Conservation (phyloP, 2,888 invertebrate genomes). For the Palloptera scutellata region DNA sequence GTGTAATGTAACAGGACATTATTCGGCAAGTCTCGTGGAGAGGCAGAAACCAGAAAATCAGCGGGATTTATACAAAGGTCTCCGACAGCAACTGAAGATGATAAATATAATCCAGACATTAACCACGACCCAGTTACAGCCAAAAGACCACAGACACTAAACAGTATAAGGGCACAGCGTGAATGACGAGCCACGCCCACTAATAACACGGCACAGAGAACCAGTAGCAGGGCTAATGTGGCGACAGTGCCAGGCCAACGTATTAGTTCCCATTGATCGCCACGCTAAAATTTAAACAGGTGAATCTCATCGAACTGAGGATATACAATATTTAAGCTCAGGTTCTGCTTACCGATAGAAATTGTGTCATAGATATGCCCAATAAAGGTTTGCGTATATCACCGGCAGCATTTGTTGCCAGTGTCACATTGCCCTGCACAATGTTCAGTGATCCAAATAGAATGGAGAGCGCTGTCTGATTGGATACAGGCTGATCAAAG, state of each 20-base stretch:
- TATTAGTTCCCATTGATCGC: conserved; percentile 77
- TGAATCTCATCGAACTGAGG: too few relatives aligned
- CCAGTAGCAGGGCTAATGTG: conserved; percentile 82
- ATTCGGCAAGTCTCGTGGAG: conserved; percentile 68
- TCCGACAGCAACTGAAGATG: conserved; percentile 83
- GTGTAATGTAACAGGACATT: conserved; percentile 80
- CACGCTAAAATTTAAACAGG: conserved; percentile 66
- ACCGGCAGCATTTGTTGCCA: conserved; percentile 78
- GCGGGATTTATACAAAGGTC: conserved; percentile 89
- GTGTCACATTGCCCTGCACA: conserved; percentile 77
- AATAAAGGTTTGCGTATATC: conserved; percentile 78
- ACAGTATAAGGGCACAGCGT: conserved; percentile 86
- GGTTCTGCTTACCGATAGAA: conserved; percentile 63
- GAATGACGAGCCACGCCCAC: conserved; percentile 90
- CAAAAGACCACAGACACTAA: conserved; percentile 85
- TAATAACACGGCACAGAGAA: conserved; percentile 86
- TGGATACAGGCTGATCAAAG: conserved; percentile 78
- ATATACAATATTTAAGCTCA: neutral
- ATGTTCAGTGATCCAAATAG: conserved; percentile 75
- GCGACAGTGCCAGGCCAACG: conserved; percentile 92
- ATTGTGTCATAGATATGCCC: conserved; percentile 74
- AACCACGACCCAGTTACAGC: conserved; percentile 90
- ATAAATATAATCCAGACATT: conserved; percentile 86
- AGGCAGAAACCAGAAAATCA: conserved; percentile 76
- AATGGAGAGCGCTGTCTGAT: conserved; percentile 78